Evolutionary conservation across 1,140 invertebrate genomes (phyloP).

Genomic region (Scaptodrosophila lebanonensis): DNA sequence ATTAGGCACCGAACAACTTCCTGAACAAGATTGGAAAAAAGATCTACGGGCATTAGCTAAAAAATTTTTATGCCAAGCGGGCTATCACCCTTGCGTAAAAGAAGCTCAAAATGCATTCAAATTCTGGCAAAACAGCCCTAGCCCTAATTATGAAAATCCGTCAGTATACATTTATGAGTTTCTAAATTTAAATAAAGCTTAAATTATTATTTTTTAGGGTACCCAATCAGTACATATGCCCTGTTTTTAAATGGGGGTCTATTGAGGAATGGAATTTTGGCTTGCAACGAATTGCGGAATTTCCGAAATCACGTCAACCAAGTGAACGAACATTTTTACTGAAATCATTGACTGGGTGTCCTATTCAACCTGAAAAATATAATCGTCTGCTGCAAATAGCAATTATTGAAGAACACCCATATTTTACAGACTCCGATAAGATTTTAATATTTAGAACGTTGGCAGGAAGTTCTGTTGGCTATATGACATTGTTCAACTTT

Average conservation of each 20-base stretch:
- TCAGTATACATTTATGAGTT: constrained; percentile 76
- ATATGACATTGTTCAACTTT: constrained; percentile 84
- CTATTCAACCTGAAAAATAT: constrained; percentile 82
- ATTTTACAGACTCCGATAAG: constrained; percentile 85
- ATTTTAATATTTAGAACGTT: constrained; percentile 85
- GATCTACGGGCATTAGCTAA: constrained; percentile 81
- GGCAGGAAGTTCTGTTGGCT: constrained; percentile 82
- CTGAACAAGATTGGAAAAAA: constrained; percentile 81
- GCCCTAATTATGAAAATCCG: constrained; percentile 86
- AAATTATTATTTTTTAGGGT: constrained; percentile 79
- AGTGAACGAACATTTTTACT: constrained; percentile 86
- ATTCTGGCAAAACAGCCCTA: constrained; percentile 82
- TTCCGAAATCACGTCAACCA: constrained; percentile 82
- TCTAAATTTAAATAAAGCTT: neutral
- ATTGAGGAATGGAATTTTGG: constrained; percentile 88
- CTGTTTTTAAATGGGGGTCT: constrained; percentile 87
- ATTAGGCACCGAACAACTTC: constrained; percentile 78
- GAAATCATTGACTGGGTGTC: constrained; percentile 86
- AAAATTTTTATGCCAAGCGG: constrained; percentile 84
- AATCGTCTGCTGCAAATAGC: constrained; percentile 83
- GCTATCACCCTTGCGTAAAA: constrained; percentile 84
- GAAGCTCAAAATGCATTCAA: constrained; percentile 82
- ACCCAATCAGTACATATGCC: constrained; percentile 84
- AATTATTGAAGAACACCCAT: constrained; percentile 81
- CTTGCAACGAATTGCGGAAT: constrained; percentile 84